Evolutionary conservation across 1,140 invertebrate species (phyloP), one percentile per base, ranked within the genome.

Genomic region (Zaprionus taronus): DNA sequence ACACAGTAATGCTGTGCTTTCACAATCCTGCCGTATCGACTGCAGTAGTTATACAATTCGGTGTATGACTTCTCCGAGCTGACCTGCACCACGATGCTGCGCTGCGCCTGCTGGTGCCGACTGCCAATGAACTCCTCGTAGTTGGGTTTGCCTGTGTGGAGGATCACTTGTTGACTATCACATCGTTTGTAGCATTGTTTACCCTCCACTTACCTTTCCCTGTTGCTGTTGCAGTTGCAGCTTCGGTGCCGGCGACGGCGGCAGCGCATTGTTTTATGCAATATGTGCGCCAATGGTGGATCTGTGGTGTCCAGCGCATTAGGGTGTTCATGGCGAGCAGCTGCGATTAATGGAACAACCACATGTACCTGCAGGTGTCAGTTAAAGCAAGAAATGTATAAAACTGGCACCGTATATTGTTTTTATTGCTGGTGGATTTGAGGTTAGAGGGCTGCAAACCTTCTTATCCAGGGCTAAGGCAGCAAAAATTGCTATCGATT

Each of bases 21-120:
- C 49, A 94, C 93, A 41, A 96, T 93, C 5, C 79, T 83, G 15
- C 95, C 95, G 93, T 95, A 95, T 73, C 93, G 90, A 47, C 92
- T 93, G 91, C 96, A 96, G 91, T 96, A 96, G 2, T 93, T 92
- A 89, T 95, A 94, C 34, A 96, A 92, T 93, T 96, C 94, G 56
- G 84, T 83, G 76, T 94, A 94, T 6, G 95, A 95, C 41, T 94
- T 94, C 41, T 94, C 93, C 0, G 95, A 95, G 79, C 95, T 94
- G 2, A 96, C 95, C 94, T 95, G 94, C 22, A 95, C 93, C 14
- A 96, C 86, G 31, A 95, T 87, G 91, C 95, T 96, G 65, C 91
- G 81, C 28, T 80, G 79, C 1, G 91, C 91, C 61, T 86, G 78
- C 55, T 73, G 66, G 47, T 92, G 91, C 0, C 90, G 91, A 12